Conservation (phyloP, 1,140 invertebrate genomes). For the Telenomus remus region DNA sequence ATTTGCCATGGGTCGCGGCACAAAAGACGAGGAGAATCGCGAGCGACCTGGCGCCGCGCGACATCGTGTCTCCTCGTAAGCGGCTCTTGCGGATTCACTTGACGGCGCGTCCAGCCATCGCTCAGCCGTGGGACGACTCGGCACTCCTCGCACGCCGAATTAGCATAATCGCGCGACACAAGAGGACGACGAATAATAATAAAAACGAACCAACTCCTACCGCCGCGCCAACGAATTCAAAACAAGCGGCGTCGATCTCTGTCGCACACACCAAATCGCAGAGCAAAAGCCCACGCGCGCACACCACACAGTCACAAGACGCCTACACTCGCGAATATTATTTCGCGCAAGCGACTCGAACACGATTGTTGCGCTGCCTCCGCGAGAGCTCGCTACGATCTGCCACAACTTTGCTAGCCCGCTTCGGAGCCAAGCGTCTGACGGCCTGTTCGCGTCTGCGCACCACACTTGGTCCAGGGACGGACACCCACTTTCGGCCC, state of each 20-base stretch:
- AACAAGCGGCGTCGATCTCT: conserved; percentile 17
- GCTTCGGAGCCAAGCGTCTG: neutral
- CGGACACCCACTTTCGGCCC: neutral
- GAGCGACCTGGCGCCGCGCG: conserved; percentile 12
- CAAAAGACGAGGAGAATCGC: conserved; percentile 7
- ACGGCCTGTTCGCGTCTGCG: conserved; percentile 1
- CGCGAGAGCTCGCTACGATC: conserved; percentile 17
- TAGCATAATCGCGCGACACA: conserved; percentile 57
- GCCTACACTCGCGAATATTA: conserved; percentile 41
- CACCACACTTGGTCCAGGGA: neutral
- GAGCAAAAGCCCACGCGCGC: conserved; percentile 15
- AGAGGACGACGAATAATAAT: too few species aligned
- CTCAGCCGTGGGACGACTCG: conserved; percentile 22
- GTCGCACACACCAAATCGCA: conserved; percentile 15
- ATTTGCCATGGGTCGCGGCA: conserved; percentile 2
- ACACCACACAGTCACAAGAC: conserved; percentile 8
- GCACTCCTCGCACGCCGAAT: conserved; percentile 31
- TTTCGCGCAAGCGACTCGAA: conserved; percentile 9
- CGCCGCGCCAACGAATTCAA: conserved; percentile 20
- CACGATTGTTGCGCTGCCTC: conserved; percentile 8
- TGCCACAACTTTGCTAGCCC: neutral
- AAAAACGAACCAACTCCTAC: too few species aligned
- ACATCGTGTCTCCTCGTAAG: conserved; percentile 16
- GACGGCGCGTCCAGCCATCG: conserved; percentile 22
- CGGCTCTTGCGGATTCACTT: conserved; percentile 13